A percentile compares a stretch with the other conserved stretches of the same genome.
These are phyloP conservation scores for Caranx ignobilis DNA, from an alignment of 2,113 vertebrate species.

Conservation along the genomic window DNA sequence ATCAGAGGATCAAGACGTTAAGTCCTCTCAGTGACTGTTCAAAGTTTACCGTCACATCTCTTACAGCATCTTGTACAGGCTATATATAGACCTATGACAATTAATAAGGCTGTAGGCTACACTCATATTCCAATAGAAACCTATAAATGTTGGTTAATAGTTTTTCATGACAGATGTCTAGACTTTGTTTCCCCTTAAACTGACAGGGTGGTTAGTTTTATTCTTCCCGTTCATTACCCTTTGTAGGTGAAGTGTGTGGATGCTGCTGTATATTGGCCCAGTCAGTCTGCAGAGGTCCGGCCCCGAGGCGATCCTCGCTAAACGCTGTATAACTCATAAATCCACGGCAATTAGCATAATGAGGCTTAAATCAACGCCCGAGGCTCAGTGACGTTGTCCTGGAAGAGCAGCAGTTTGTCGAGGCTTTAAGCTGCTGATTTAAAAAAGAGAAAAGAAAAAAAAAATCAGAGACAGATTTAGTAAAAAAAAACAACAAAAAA, in stretches of 20 bases:
- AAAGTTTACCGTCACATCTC: background rate
- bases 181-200: background rate
- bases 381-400: conserved; percentile 62
- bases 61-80: background rate
- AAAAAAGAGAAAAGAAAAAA: conserved; percentile 39
- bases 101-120: background rate
- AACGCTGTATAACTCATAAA: conserved; percentile 73
- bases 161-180: background rate
- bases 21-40: background rate
- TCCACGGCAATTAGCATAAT: conserved; percentile 81
- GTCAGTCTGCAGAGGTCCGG: conserved; percentile 13
- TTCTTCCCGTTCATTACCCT: background rate
- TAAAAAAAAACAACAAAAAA: conserved; percentile 12
- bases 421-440: conserved; percentile 49
- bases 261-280: conserved; percentile 17
- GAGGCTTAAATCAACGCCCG: conserved; percentile 78
- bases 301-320: conserved; percentile 64
- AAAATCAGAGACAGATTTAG: conserved; percentile 32
- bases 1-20: too few species aligned
- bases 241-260: background rate
- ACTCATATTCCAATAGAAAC: background rate
- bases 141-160: background rate
- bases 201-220: background rate
- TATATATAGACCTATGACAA: background rate
- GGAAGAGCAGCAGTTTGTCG: conserved; percentile 53